These are phyloP conservation scores for Gouania willdenowi DNA, from an alignment of 2,797 vertebrate species.

Conservation along the genomic window DNA sequence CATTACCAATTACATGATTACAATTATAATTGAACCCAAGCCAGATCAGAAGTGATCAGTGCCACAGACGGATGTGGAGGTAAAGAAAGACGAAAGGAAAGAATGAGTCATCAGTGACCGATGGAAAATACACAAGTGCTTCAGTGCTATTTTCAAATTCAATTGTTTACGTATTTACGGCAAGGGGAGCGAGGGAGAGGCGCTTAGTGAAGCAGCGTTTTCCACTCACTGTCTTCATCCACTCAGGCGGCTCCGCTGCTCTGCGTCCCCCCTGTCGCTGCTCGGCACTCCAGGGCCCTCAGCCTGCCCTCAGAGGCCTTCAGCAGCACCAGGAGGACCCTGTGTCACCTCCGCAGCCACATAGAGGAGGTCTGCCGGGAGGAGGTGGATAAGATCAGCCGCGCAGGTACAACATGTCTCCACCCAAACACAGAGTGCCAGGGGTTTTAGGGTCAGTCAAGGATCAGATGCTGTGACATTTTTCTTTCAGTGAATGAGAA, in stretches of 20 bases:
- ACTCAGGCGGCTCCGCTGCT: conserved; percentile 49
- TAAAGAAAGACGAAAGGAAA: neutral
- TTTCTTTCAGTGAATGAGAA: conserved; percentile 54
- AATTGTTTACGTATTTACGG: conserved; percentile 5
- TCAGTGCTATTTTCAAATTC: conserved; percentile 29
- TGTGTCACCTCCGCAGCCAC: conserved; percentile 55
- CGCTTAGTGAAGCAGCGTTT: no score
- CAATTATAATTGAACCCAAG: no score
- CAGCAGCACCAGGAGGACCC: conserved; percentile 38
- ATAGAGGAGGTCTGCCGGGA: conserved; percentile 66
- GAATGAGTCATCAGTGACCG: conserved; percentile 20
- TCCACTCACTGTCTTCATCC: conserved; percentile 9
- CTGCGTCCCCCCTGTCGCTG: conserved; percentile 25
- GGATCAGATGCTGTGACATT: neutral
- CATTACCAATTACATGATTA: no score
- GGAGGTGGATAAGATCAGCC: conserved; percentile 60
- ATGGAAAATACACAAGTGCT: conserved; percentile 27
- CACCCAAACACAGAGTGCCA: no score
- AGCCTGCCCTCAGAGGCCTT: conserved; percentile 46
- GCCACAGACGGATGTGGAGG: neutral
- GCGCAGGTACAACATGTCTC: conserved; percentile 24
- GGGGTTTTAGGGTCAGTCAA: no score
- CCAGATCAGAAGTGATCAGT: no score
- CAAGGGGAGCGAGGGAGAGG: conserved; percentile 4
- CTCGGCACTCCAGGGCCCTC: conserved; percentile 23